phyloP scores from a whole-genome alignment of 2,797 vertebrate genomes.

The Meriones psammophilus region DNA sequence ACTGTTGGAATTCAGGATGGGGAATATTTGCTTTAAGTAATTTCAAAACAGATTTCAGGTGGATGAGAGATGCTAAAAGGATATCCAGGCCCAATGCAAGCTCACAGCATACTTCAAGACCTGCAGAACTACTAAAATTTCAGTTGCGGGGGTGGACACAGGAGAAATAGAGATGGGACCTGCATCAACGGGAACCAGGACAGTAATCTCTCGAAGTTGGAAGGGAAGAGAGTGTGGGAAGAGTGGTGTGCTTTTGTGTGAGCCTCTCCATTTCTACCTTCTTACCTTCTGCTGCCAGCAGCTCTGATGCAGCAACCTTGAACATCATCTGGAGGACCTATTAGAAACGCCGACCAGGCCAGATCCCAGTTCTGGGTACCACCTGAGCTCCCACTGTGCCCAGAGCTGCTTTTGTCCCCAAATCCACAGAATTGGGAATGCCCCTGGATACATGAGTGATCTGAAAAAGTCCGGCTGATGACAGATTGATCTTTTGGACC shows the following conservation, averaged over 20 bases:
- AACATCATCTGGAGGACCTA: background rate
- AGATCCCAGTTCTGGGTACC: background rate
- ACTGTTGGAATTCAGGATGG: conserved; percentile 22
- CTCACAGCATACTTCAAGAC: background rate
- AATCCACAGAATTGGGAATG: background rate
- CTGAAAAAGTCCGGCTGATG: background rate
- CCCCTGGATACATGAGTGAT: background rate
- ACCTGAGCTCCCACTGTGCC: background rate
- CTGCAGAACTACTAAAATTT: background rate
- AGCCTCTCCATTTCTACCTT: background rate
- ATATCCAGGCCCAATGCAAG: background rate
- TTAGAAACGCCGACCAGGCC: background rate
- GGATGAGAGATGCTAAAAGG: background rate
- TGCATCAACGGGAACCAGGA: accelerated
- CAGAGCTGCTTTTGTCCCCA: background rate
- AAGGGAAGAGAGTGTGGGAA: background rate
- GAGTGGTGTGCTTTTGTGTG: too few species aligned
- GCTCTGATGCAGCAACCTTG: background rate
- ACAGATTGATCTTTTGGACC: too few species aligned
- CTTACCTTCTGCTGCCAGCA: background rate
- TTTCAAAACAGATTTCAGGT: conserved; percentile 40
- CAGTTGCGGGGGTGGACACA: background rate
- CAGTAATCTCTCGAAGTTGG: background rate
- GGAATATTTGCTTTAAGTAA: conserved; percentile 40
- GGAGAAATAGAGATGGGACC: background rate